Base-by-base conservation (phyloP, 2,797 vertebrate species). In the Bovichtus variegatus region DNA sequence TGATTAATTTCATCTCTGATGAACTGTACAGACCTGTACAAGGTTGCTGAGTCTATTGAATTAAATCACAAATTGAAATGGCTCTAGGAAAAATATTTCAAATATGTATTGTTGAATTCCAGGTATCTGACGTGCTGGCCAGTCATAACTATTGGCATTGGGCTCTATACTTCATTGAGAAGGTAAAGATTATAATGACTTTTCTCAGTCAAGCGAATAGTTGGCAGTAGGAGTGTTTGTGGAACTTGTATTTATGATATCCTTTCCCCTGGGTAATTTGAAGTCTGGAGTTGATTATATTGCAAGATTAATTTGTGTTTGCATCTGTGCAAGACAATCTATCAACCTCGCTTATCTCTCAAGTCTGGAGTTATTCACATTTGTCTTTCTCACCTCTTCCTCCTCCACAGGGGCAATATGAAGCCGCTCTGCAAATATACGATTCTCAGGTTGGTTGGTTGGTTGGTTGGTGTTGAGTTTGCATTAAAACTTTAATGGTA, bases 81-180 rank as follows among this genome's bases (percentile, higher is more conserved):
- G 19, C 59, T 18, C 9, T 0, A 41, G 19, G 25, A 57, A 15
- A 54, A 31, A 62, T 19, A 50, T 31, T 46, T 75, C n/a, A 72
- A 70, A 58, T 47, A 19, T 78, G 29, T 76, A 8, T 78, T 78
- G 46, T 87, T 74, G 55, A 27, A 74, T 87, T 86, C 1, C 89
- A 99, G 98, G 90, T 78, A 0, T 94, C 92, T 2, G 96, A 98
- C 62, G 93, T 97, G 92, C 93, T 99, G 57, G 96, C 96, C 46
- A 95, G 97, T 78, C 98, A 99, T 64, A 98, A 98, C 89, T 99
- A 99, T 51, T 99, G 98, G 98, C 98, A 99, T 76, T 99, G 98
- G 98, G 96, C 97, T 34, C 90, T 99, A 0, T 97, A 95, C 89
- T 95, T 96, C 72, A 96, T 98, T 23, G 97, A 99, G 89, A 97